phyloP scores from a whole-genome alignment of 2,888 invertebrate species.

The Synanthedon myopaeformis region DNA sequence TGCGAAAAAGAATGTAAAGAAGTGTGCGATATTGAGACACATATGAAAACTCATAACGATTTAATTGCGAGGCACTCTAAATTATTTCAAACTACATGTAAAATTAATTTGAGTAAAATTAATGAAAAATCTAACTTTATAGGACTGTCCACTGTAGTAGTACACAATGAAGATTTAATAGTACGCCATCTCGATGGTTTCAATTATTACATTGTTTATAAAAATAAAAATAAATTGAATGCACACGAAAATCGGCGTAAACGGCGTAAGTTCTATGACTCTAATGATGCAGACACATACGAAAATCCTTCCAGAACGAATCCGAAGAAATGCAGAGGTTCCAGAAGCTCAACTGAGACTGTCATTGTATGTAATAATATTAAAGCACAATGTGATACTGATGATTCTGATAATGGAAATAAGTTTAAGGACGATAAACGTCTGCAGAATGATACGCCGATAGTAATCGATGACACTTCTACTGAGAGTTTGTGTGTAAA shows the following conservation, averaged over 20 bases:
- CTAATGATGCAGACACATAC: conserved; percentile 9
- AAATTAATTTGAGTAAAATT: conserved; percentile 29
- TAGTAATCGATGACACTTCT: conserved; percentile 41
- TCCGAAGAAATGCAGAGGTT: conserved; percentile 19
- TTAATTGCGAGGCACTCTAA: conserved; percentile 18
- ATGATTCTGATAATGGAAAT: conserved; percentile 1
- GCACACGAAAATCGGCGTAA: neutral
- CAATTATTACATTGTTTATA: conserved; percentile 29
- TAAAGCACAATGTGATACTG: conserved; percentile 4
- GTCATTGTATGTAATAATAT: conserved; percentile 17
- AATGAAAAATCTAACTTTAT: conserved; percentile 37
- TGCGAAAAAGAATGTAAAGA: conserved; percentile 18
- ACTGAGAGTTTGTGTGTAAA: conserved; percentile 22
- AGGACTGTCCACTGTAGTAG: conserved; percentile 25
- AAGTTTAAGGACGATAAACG: conserved; percentile 1
- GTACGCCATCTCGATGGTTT: conserved; percentile 18
- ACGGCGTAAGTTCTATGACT: conserved; percentile 8
- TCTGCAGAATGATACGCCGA: conserved; percentile 16
- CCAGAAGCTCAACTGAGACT: conserved; percentile 26
- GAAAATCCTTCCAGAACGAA: conserved; percentile 11
- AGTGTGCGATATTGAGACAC: conserved; percentile 12
- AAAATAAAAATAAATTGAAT: neutral
- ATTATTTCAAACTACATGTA: conserved; percentile 24
- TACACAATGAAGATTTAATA: conserved; percentile 27
- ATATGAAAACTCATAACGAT: conserved; percentile 16